These are phyloP conservation scores for Carlito syrichta DNA, from an alignment of 2,113 vertebrate genomes.

Conservation along the genomic window DNA sequence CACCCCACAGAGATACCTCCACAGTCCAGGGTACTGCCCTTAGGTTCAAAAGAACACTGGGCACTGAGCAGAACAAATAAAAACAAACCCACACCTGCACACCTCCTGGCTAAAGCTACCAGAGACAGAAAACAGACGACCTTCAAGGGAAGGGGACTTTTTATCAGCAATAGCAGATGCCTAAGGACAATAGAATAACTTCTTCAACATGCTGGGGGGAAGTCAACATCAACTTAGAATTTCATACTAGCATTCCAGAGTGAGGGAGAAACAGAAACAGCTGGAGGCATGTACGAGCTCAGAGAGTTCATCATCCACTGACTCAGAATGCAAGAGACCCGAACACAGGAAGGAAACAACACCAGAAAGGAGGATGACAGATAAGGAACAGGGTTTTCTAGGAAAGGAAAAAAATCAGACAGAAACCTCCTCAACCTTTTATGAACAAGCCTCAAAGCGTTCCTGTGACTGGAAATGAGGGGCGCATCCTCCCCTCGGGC, in stretches of 20 bases:
- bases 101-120: not conserved
- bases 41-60: not conserved
- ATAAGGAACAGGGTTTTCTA: not conserved
- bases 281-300: not conserved
- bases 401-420: not conserved
- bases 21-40: not conserved
- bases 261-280: not conserved
- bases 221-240: conserved; percentile 36
- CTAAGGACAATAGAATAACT: not conserved
- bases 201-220: conserved; percentile 15
- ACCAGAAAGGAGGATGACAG: not conserved
- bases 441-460: not conserved
- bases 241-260: not conserved
- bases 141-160: conserved; percentile 12
- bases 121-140: not conserved
- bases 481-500: not conserved
- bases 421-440: not conserved
- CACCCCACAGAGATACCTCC: not conserved
- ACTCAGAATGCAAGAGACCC: not conserved
- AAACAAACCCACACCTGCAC: not conserved
- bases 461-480: fast-evolving
- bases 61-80: not conserved
- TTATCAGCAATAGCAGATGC: not conserved
- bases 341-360: not conserved
- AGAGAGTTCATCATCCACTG: not conserved